Conservation (phyloP, 1,140 invertebrate genomes). For the Solenopsis invicta region DNA sequence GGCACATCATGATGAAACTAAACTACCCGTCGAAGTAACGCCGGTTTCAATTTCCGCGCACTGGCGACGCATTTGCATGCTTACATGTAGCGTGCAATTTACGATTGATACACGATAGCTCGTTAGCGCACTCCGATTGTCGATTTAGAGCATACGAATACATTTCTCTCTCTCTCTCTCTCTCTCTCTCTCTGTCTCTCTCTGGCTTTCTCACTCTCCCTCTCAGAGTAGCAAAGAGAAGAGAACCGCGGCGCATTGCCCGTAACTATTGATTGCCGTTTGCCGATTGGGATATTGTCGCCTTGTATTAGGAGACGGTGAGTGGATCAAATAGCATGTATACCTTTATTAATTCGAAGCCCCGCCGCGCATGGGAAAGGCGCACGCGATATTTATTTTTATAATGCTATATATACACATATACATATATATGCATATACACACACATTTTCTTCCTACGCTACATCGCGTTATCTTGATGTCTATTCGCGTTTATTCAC, state of each 20-base stretch:
- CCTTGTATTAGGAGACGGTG: slow-evolving; percentile 81
- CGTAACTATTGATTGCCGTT: slow-evolving; percentile 39
- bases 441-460: not conserved
- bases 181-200: not conserved
- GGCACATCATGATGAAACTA: not conserved
- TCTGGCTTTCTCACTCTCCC: not conserved
- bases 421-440: not conserved
- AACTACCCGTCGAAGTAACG: slow-evolving; percentile 15
- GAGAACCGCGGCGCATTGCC: not conserved
- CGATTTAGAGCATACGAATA: slow-evolving; percentile 26
- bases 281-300: slow-evolving; percentile 66
- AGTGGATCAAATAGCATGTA: slow-evolving; percentile 82
- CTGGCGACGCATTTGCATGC: slow-evolving; percentile 25
- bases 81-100: slow-evolving; percentile 46
- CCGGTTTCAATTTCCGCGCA: not conserved
- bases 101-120: slow-evolving; percentile 50
- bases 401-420: not conserved
- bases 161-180: not conserved
- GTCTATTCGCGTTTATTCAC: slow-evolving; percentile 8
- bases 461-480: slow-evolving; percentile 33
- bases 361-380: slow-evolving; percentile 8
- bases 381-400: slow-evolving; percentile 54
- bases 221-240: not conserved
- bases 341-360: slow-evolving; percentile 68
- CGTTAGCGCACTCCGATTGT: slow-evolving; percentile 44